Evolutionary conservation across 2,888 invertebrate species (phyloP), one percentile per base, ranked within the genome.

Genomic region (Drosophila peninsularis): DNA sequence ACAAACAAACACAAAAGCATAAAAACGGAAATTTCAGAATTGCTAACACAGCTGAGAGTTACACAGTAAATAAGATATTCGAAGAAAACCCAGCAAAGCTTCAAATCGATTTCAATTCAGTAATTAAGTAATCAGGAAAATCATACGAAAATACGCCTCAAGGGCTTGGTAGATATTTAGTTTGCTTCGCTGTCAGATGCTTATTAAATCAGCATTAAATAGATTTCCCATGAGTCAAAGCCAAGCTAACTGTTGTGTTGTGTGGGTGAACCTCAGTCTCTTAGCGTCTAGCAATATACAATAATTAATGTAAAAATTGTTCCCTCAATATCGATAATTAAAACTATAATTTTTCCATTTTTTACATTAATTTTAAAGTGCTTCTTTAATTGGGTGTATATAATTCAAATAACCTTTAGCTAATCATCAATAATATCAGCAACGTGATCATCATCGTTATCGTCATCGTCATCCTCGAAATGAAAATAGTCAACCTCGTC

Each of bases 401-500:
- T 44, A 52, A 55, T 47, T 52, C 32, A 71, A 67, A 62, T 61
- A 67, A 37, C 49, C 10, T 32, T 61, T 67, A 63, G 63, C 74
- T 71, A 77, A 66, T 66, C 71, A 70, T 80, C 83, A 60, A 67
- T 24, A 39, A 37, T 21, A 60, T 72, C 72, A 54, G 52, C n/a
- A 75, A 60, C 61, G 19, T 49, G 50, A 65, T 34, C 49, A 11
- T 17, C 17, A 61, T 69, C 58, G 4, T 71, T 21, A 45, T 47
- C 44, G 17, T 45, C 39, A 52, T 62, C 61, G 19, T 55, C 50
- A 42, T 86, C 88, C 21, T 83, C 86, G 62, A 90, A 90, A 54
- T 60, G 68, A 45, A 90, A 90, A 62, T 82, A 89, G 32, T 90
- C 88, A 3, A 78, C 61, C 21, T 82, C 78, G n/a, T 27, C 62